Conservation (phyloP, 2,113 vertebrate genomes). For the Dipodomys spectabilis region DNA sequence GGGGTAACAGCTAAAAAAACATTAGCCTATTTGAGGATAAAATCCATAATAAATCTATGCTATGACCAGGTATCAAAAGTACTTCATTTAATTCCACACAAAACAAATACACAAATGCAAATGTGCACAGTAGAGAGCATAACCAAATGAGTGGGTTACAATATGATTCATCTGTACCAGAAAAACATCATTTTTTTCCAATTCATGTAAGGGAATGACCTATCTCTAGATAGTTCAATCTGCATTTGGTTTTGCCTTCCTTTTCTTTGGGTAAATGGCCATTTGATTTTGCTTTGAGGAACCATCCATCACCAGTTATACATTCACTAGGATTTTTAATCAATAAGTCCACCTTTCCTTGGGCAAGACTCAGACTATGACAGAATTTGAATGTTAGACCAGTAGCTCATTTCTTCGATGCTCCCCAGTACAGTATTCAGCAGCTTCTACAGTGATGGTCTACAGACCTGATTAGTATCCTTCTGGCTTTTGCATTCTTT, state of each 20-base stretch:
- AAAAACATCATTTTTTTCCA: conserved; percentile 16
- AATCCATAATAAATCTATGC: background rate
- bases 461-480: background rate
- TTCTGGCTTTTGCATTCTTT: background rate
- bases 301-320: background rate
- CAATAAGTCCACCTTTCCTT: background rate
- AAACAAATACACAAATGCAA: conserved; percentile 7
- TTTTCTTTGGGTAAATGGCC: conserved; percentile 25
- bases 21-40: background rate
- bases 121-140: background rate
- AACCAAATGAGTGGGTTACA: background rate
- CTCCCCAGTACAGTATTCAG: background rate
- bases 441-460: background rate
- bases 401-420: background rate
- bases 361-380: background rate
- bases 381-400: conserved; percentile 1
- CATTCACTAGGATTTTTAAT: conserved; percentile 4
- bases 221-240: background rate
- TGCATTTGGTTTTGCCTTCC: background rate
- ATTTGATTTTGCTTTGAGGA: conserved; percentile 49
- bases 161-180: background rate
- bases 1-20: background rate
- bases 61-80: background rate
- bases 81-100: conserved; percentile 16
- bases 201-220: conserved; percentile 7